phyloP scores from a whole-genome alignment of 2,888 invertebrate species.

The Synergus itoensis region DNA sequence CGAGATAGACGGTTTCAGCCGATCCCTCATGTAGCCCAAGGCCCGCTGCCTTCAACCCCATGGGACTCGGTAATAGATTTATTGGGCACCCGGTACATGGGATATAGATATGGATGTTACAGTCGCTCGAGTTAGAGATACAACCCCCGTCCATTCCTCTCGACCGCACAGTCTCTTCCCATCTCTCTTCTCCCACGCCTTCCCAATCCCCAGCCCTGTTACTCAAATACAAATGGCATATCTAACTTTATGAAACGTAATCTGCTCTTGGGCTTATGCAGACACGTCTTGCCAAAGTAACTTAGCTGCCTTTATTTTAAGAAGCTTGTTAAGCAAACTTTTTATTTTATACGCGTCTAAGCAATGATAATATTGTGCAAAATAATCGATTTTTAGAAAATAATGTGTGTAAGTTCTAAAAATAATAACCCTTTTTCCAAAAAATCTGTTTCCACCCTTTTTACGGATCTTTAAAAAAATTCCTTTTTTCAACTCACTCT shows the following conservation, averaged over 20 bases:
- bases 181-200: constrained; percentile 42
- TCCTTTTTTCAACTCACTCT: too few relatives aligned
- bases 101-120: constrained; percentile 72
- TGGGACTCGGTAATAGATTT: constrained; percentile 77
- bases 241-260: constrained; percentile 66
- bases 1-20: constrained; percentile 66
- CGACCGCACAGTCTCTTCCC: constrained; percentile 51
- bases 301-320: background rate
- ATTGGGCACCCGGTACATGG: constrained; percentile 74
- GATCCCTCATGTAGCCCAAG: constrained; percentile 60
- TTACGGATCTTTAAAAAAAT: too few relatives aligned
- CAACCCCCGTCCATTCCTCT: constrained; percentile 56
- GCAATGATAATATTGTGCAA: background rate
- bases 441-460: too few relatives aligned
- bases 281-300: constrained; percentile 6
- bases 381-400: background rate
- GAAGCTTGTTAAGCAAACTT: background rate
- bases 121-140: constrained; percentile 68
- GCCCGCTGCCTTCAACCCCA: constrained; percentile 58
- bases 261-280: constrained; percentile 31
- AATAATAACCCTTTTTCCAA: background rate
- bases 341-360: background rate
- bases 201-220: constrained; percentile 23
- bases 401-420: background rate
- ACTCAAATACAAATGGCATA: constrained; percentile 65